Percentiles rank a stretch among this genome's conserved stretches.
phyloP scores from a whole-genome alignment of 1,140 invertebrate genomes.

The Hetaerina americana region DNA sequence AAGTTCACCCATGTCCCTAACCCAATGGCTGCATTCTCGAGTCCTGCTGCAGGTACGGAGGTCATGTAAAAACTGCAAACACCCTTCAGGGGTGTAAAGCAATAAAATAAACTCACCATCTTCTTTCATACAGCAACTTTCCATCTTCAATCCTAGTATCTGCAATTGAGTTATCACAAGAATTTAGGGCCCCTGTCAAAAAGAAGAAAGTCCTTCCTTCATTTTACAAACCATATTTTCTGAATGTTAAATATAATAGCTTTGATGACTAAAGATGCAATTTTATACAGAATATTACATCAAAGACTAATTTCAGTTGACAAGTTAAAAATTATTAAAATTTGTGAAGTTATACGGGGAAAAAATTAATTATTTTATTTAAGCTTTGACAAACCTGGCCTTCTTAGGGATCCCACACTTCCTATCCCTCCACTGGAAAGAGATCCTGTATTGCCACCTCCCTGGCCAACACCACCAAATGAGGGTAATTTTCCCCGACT shows the following conservation, averaged over 20 bases:
- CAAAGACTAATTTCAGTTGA: too few species aligned
- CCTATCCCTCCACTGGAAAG: conserved; percentile 25
- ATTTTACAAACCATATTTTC: conserved; percentile 4
- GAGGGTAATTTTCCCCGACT: conserved; percentile 41
- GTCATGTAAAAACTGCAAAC: too few species aligned
- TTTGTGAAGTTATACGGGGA: too few species aligned
- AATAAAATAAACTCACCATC: conserved; percentile 51
- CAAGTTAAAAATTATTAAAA: too few species aligned
- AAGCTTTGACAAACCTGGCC: conserved; percentile 25
- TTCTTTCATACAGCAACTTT: conserved; percentile 81
- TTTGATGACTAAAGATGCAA: too few species aligned
- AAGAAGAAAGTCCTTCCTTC: conserved; percentile 21
- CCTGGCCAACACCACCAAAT: background rate
- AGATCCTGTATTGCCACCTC: background rate
- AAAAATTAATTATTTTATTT: too few species aligned
- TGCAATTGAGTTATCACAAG: conserved; percentile 13
- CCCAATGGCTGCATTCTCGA: too few species aligned
- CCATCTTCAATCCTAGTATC: conserved; percentile 89
- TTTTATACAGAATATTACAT: too few species aligned
- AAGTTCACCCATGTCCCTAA: too few species aligned
- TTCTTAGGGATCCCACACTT: conserved; percentile 32
- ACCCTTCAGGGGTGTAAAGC: too few species aligned
- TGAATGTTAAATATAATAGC: too few species aligned
- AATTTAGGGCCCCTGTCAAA: conserved; percentile 19
- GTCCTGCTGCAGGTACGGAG: too few species aligned